phyloP scores from a whole-genome alignment of 2,888 invertebrate species.

The Allophyes oxyacanthae region DNA sequence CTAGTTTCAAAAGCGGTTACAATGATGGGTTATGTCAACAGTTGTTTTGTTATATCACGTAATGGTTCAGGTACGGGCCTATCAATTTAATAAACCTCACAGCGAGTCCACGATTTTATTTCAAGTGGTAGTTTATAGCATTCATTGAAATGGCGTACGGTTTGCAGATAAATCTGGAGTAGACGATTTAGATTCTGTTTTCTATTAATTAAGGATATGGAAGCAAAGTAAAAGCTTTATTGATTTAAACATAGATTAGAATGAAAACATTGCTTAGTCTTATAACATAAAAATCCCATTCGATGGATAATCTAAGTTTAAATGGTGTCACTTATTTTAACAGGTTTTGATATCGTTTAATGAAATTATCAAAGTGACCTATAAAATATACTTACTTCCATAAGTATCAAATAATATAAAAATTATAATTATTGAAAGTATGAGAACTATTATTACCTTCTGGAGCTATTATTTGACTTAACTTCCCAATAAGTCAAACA shows the following conservation, averaged over 20 bases:
- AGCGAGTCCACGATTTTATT: slow-evolving; percentile 76
- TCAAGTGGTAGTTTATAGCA: slow-evolving; percentile 79
- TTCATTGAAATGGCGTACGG: slow-evolving; percentile 75
- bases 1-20: slow-evolving; percentile 48
- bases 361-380: too few relatives aligned
- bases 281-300: too few relatives aligned
- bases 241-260: slow-evolving; percentile 10
- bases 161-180: slow-evolving; percentile 61
- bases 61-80: slow-evolving; percentile 71
- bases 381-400: too few relatives aligned
- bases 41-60: slow-evolving; percentile 71
- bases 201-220: slow-evolving; percentile 11
- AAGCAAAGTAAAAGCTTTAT: slow-evolving; percentile 20
- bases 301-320: too few relatives aligned
- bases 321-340: too few relatives aligned
- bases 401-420: too few relatives aligned
- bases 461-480: too few relatives aligned
- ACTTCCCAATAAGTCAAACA: too few relatives aligned
- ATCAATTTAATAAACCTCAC: slow-evolving; percentile 79
- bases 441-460: too few relatives aligned
- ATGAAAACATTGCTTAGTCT: slow-evolving; percentile 6
- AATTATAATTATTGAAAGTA: too few relatives aligned
- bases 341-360: too few relatives aligned
- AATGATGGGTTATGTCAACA: slow-evolving; percentile 70
- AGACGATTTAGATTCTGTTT: slow-evolving; percentile 33